Percentiles rank a stretch among this genome's conserved stretches.
Conservation (phyloP, 2,113 vertebrate species). For the Rhea pennata region DNA sequence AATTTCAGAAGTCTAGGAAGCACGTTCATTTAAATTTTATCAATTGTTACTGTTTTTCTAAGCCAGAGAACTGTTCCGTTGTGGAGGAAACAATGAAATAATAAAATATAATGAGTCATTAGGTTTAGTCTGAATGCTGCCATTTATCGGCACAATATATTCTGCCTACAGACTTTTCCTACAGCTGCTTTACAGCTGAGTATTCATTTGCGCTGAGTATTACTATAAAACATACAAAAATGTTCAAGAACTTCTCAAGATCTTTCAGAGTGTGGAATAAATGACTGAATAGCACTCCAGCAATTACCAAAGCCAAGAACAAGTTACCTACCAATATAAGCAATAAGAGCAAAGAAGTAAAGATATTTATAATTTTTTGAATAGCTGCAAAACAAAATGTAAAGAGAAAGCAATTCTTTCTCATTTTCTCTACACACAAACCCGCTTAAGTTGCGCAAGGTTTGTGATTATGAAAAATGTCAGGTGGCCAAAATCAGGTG, state of each 20-base stretch:
- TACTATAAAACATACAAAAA: not conserved
- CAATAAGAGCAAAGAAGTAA: not conserved
- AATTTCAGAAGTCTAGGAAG: not conserved
- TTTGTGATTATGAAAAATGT: not conserved
- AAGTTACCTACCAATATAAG: not conserved
- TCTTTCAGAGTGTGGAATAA: not conserved
- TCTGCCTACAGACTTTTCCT: not conserved
- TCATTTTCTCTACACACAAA: not conserved
- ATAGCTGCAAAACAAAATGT: not conserved
- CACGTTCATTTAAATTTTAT: not conserved
- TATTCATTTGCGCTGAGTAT: not conserved
- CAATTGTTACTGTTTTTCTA: conserved; percentile 14
- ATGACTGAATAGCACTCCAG: not conserved
- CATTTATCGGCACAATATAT: not conserved
- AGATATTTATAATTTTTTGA: not conserved
- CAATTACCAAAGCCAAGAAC: not conserved
- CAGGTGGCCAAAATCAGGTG: not conserved
- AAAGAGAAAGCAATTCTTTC: not conserved
- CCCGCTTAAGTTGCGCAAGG: not conserved
- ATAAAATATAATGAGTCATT: not conserved
- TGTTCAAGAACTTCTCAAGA: not conserved
- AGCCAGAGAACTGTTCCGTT: not conserved
- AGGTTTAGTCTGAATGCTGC: not conserved
- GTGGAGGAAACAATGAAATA: conserved; percentile 17
- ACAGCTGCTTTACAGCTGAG: not conserved